Percentiles rank a stretch among this genome's conserved stretches.
Evolutionary conservation across 2,797 vertebrate genomes (phyloP).

Genomic region (Clarias fuscus): DNA sequence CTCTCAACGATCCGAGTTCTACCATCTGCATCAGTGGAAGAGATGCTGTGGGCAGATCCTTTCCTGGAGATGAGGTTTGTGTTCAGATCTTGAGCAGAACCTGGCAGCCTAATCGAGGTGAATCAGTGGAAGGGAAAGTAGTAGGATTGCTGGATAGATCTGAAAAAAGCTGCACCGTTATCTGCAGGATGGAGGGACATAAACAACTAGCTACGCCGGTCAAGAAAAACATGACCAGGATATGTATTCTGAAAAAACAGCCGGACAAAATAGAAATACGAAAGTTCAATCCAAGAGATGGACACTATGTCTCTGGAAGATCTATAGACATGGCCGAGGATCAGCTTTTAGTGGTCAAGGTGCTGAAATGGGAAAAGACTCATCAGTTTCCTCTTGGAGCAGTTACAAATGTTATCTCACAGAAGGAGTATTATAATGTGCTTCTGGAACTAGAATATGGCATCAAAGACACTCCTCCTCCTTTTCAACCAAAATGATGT

Average conservation of each 20-base stretch:
- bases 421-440: neutral
- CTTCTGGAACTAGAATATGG: constrained; percentile 17
- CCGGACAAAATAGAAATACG: constrained; percentile 24
- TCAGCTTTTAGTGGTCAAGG: constrained; percentile 38
- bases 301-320: neutral
- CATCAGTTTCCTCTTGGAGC: constrained; percentile 41
- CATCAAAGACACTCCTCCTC: neutral
- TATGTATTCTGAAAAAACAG: neutral
- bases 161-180: constrained; percentile 23
- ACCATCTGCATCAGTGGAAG: constrained; percentile 39
- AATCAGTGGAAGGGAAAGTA: constrained; percentile 32
- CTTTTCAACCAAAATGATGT: constrained; percentile 30
- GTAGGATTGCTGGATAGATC: constrained; percentile 42
- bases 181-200: constrained; percentile 40
- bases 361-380: constrained; percentile 48
- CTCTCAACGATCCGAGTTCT: constrained; percentile 32
- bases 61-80: constrained; percentile 51
- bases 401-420: constrained; percentile 40
- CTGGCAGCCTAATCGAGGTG: neutral
- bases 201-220: constrained; percentile 22
- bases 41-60: constrained; percentile 42
- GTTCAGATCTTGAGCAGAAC: constrained; percentile 38
- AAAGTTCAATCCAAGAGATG: neutral
- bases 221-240: constrained; percentile 32
- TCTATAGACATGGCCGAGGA: neutral